Base-by-base conservation (phyloP, 2,888 invertebrate genomes). In the Pachydiplax longipennis region DNA sequence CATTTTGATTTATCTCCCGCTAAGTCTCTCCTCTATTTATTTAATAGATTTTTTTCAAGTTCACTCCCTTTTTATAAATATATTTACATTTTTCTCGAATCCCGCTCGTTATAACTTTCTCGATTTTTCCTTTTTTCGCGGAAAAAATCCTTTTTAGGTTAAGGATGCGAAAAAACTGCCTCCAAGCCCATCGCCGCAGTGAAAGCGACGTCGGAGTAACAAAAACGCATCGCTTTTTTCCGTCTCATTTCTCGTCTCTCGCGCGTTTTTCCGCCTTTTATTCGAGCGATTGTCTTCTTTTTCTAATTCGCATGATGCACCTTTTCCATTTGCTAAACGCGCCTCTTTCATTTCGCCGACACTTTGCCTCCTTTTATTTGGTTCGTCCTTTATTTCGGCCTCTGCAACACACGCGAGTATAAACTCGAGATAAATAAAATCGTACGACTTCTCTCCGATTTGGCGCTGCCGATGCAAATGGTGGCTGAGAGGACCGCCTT, bases 261-360 rank as follows among this genome's bases (percentile, higher is more conserved):
- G 83, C 73, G 61, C 37, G 22, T 82, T 40, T 25, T 22, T 22
- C 44, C 82, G 10, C 40, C 40, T 81, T 48, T 44, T 15, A 82
- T 25, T 5, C 37, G 22, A n/a, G 61, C 22, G 40, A 22, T 87
- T 61, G 48, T 53, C 53, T 58, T 83, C 53, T 83, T 87, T 61
- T 83, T 35, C 53, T 61, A 65, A 65, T 87, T 87, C 87, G 37
- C 37, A 22, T 61, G 87, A 87, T 87, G 87, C 87, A 87, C 87
- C 87, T 87, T 87, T 65, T 37, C 87, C 87, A 87, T 65, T 37
- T 31, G 18, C 58, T 61, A 87, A 87, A 87, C 61, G 40, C 61
- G 31, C n/a, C 10, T 15, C 22, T 87, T 61, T 61, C 44, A 48
- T 87, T 81, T 61, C 61, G 87, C 61, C 35, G 53, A 18, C 53